These are phyloP conservation scores for Mirounga angustirostris DNA, from an alignment of 2,113 vertebrate genomes.

Conservation along the genomic window DNA sequence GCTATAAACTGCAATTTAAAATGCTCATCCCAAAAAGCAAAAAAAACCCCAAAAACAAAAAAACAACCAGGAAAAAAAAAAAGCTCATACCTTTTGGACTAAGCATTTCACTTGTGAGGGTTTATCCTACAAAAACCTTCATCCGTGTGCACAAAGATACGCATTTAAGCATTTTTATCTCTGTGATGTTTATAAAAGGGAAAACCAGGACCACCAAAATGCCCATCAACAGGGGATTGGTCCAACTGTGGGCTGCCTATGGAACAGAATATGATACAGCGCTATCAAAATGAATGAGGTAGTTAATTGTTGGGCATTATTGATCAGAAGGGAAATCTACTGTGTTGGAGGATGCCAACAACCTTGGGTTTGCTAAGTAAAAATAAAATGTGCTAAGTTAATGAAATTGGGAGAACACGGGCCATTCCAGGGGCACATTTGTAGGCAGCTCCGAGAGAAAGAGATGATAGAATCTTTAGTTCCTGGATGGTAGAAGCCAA, in stretches of 20 bases:
- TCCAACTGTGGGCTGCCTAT: neutral
- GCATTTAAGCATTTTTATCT: neutral
- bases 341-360: neutral
- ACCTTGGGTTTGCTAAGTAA: constrained; percentile 49
- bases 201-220: neutral
- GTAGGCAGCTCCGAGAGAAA: neutral
- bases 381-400: constrained; percentile 50
- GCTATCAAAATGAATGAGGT: neutral
- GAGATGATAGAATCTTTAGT: neutral
- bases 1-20: neutral
- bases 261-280: neutral
- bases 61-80: neutral
- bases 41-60: too few species aligned
- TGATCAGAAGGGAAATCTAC: constrained; percentile 63
- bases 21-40: neutral
- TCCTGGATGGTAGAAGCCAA: neutral
- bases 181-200: neutral
- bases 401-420: neutral
- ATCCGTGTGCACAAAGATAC: fast-evolving
- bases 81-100: neutral
- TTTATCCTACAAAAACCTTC: neutral
- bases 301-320: constrained; percentile 18
- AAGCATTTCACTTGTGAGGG: neutral
- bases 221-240: neutral
- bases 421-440: neutral